Conservation (phyloP, 2,113 vertebrate species). For the Zapornia atra region DNA sequence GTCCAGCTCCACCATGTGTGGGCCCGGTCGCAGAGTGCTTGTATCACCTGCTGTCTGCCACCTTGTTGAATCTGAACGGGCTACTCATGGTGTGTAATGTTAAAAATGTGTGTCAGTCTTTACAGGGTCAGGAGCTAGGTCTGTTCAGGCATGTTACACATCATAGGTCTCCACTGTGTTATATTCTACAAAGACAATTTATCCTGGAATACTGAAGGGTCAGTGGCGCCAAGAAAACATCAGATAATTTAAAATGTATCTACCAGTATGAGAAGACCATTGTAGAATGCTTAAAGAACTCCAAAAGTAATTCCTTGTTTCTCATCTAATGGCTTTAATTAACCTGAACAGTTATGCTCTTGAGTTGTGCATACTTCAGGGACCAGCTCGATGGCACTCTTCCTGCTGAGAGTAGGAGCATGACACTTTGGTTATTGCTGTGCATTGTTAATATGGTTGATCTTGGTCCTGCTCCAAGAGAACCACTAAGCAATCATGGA, state of each 20-base stretch:
- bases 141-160: not conserved
- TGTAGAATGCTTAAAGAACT: not conserved
- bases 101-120: not conserved
- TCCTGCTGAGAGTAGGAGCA: slow-evolving; percentile 37
- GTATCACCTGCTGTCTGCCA: accelerated
- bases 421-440: slow-evolving; percentile 73
- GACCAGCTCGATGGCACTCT: slow-evolving; percentile 36
- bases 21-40: accelerated
- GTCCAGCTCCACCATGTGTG: accelerated
- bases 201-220: not conserved
- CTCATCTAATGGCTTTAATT: slow-evolving; percentile 55
- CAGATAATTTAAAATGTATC: slow-evolving; percentile 34
- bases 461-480: slow-evolving; percentile 72
- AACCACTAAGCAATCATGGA: slow-evolving; percentile 74
- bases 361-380: slow-evolving; percentile 1
- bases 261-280: slow-evolving; percentile 10
- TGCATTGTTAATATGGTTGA: slow-evolving; percentile 77
- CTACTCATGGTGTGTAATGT: not conserved
- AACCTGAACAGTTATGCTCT: slow-evolving; percentile 57
- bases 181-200: not conserved
- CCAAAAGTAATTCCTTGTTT: slow-evolving; percentile 52
- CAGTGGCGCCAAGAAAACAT: not conserved
- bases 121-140: not conserved
- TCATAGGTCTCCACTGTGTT: not conserved
- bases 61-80: not conserved